Percentiles rank a stretch among this genome's conserved stretches.
These are phyloP conservation scores for Galbula dea DNA, from an alignment of 2,113 vertebrate genomes.

Conservation along the genomic window DNA sequence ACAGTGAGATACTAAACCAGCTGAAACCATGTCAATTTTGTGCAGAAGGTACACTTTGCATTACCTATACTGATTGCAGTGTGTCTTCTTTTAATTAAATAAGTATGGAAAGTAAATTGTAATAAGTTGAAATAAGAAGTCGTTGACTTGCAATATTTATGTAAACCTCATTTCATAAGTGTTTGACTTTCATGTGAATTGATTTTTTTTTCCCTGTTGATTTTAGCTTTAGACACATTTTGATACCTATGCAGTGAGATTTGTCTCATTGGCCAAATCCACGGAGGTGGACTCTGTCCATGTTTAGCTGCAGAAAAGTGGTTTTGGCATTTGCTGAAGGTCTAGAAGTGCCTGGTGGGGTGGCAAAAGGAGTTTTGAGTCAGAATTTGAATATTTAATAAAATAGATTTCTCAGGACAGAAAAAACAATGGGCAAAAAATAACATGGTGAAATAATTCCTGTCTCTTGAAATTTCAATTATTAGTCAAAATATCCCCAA, in stretches of 20 bases:
- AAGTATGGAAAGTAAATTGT: not conserved
- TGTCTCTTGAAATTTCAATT: conserved; percentile 55
- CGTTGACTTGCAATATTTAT: not conserved
- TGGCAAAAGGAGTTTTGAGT: not conserved
- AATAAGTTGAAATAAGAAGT: not conserved
- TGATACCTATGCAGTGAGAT: not conserved
- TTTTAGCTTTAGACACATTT: not conserved
- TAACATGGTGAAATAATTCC: conserved; percentile 5
- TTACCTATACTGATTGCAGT: not conserved
- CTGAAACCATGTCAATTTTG: not conserved
- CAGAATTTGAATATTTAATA: not conserved
- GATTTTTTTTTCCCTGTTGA: not conserved
- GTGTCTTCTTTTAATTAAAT: conserved; percentile 2
- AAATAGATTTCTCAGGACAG: not conserved
- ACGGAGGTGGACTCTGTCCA: not conserved
- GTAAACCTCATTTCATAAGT: not conserved
- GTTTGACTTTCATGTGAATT: not conserved
- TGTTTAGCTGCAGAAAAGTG: not conserved
- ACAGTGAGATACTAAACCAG: not conserved
- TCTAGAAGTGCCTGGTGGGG: not conserved
- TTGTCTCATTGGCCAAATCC: not conserved
- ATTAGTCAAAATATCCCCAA: conserved; percentile 55
- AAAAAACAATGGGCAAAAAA: not conserved
- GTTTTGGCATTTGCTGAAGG: accelerated
- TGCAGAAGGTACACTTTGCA: not conserved